phyloP scores from a whole-genome alignment of 2,888 invertebrate species.

The Dynastes tityus region DNA sequence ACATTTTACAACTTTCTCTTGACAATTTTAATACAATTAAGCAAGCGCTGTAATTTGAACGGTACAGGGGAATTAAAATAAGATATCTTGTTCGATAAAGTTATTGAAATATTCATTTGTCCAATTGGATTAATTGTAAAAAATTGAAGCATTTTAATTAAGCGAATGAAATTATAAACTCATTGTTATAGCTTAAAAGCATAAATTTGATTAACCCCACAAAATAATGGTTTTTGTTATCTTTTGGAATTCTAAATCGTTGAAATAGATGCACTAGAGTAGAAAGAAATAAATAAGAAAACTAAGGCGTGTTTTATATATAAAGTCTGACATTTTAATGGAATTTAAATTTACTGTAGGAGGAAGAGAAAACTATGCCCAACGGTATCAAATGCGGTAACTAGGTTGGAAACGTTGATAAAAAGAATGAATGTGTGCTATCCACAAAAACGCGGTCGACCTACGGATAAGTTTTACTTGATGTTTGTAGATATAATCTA shows the following conservation, averaged over 20 bases:
- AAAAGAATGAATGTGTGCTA: conserved; percentile 41
- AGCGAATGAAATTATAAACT: not conserved
- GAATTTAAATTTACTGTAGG: conserved; percentile 28
- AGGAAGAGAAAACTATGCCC: conserved; percentile 29
- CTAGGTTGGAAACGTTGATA: conserved; percentile 47
- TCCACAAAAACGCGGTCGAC: conserved; percentile 39
- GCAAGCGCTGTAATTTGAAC: not conserved
- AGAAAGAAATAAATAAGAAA: not conserved
- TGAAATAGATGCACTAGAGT: not conserved
- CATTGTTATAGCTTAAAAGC: too few relatives aligned
- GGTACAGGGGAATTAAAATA: not conserved
- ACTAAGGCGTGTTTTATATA: not conserved
- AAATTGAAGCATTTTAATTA: conserved; percentile 11
- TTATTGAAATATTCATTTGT: conserved; percentile 1
- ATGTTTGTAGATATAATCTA: conserved; percentile 49
- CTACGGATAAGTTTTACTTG: conserved; percentile 42
- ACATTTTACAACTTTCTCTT: not conserved
- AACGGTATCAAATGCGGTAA: conserved; percentile 39
- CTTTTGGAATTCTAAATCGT: too few relatives aligned
- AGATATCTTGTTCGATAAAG: conserved; percentile 16
- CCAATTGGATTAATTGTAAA: conserved; percentile 15
- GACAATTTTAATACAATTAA: not conserved
- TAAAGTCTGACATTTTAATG: conserved; percentile 14
- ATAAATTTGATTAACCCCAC: too few relatives aligned
- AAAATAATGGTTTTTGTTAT: too few relatives aligned